Evolutionary conservation across 2,113 vertebrate species (phyloP).

Genomic region (Ophthalmotilapia sp.): DNA sequence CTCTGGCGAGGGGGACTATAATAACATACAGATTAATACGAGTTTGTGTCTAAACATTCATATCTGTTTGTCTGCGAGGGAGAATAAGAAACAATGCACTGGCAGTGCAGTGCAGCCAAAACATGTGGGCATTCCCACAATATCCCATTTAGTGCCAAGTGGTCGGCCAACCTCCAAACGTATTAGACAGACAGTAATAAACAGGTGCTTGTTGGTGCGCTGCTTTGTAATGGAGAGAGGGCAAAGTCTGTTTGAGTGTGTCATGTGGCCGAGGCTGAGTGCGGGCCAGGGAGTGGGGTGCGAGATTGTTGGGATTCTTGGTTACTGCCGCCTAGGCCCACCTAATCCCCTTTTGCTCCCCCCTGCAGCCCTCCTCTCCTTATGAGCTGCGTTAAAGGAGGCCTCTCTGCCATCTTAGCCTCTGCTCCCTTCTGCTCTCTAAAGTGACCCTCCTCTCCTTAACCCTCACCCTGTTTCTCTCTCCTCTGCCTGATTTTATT

Average conservation of each 20-base stretch:
- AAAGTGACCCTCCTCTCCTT: conserved; percentile 36
- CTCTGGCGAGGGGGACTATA: neutral
- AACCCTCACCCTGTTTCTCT: conserved; percentile 23
- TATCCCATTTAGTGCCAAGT: conserved; percentile 16
- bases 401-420: conserved; percentile 59
- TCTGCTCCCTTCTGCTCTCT: conserved; percentile 46
- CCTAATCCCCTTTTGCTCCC: conserved; percentile 61
- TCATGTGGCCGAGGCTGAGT: conserved; percentile 61
- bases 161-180: conserved; percentile 22
- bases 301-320: conserved; percentile 71
- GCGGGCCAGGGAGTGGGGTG: conserved; percentile 58
- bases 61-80: neutral
- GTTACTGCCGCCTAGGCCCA: conserved; percentile 62
- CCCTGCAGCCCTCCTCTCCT: conserved; percentile 36
- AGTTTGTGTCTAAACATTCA: neutral
- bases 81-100: neutral
- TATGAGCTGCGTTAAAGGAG: conserved; percentile 54
- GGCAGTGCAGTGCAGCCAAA: neutral
- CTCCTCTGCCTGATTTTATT: neutral
- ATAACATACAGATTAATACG: neutral
- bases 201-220: conserved; percentile 56
- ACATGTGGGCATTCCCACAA: conserved; percentile 15
- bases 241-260: conserved; percentile 43
- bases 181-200: conserved; percentile 40
- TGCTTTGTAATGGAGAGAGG: conserved; percentile 19